These are phyloP conservation scores for Cassiopea andromeda DNA, from an alignment of 30 jellyfish, hydroid and myxozoan genomes.

Conservation along the genomic window DNA sequence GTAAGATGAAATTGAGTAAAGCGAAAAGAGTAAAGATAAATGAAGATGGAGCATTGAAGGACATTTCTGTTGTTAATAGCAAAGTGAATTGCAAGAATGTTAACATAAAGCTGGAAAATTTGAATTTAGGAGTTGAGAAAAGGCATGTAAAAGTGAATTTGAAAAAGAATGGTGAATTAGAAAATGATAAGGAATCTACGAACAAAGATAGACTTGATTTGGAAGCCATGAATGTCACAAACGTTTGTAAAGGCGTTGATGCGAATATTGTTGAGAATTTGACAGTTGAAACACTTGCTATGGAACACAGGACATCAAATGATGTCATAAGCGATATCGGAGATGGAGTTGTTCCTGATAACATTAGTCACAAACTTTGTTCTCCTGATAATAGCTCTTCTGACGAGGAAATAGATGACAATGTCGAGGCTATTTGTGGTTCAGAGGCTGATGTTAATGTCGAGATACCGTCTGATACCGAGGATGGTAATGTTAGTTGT, in stretches of 20 bases:
- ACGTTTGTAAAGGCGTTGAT: neutral
- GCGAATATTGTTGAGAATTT: neutral
- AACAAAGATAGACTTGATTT: neutral
- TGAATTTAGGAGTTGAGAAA: too few relatives aligned
- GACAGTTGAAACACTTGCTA: neutral
- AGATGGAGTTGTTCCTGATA: neutral
- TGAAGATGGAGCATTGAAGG: neutral
- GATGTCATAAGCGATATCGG: neutral
- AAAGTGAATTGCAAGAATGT: neutral
- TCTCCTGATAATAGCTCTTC: neutral
- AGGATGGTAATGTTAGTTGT: neutral
- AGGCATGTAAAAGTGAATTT: too few relatives aligned
- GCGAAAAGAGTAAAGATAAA: slow-evolving; percentile 1
- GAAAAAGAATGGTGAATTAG: neutral
- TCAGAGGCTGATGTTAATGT: neutral
- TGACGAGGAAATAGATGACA: neutral
- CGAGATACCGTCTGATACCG: neutral
- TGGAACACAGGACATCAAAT: neutral
- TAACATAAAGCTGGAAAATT: too few relatives aligned
- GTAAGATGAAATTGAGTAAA: neutral
- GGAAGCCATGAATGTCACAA: neutral
- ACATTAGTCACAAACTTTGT: neutral
- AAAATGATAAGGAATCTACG: neutral
- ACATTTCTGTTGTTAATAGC: neutral
- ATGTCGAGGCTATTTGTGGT: neutral